Conservation (phyloP, 2,113 vertebrate genomes). For the Clarias batrachus region DNA sequence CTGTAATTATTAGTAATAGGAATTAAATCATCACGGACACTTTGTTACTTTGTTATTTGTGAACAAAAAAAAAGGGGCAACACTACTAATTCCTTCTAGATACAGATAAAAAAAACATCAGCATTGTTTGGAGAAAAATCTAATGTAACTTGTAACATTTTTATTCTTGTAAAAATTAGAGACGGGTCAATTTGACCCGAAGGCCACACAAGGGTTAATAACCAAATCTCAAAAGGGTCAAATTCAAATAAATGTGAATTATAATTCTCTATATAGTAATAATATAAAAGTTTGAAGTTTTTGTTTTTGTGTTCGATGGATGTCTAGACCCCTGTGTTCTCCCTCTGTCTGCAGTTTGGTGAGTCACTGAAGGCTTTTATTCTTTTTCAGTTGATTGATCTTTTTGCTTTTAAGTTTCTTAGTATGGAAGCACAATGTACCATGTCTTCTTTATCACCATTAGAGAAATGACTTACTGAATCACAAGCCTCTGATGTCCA, state of each 20-base stretch:
- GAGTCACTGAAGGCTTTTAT: conserved; percentile 14
- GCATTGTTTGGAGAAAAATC: too few relatives aligned
- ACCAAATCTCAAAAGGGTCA: conserved; percentile 1
- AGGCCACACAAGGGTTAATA: too few relatives aligned
- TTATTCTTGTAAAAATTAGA: too few relatives aligned
- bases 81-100: too few relatives aligned
- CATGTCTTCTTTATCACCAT: conserved; percentile 6
- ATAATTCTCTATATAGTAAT: neutral
- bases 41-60: too few relatives aligned
- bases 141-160: too few relatives aligned
- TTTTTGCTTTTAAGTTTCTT: conserved; percentile 11
- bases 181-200: too few relatives aligned
- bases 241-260: conserved; percentile 25
- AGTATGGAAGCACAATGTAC: conserved; percentile 21
- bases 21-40: too few relatives aligned
- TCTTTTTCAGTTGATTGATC: neutral
- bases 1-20: too few relatives aligned
- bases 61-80: too few relatives aligned
- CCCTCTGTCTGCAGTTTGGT: neutral
- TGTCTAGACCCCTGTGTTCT: neutral
- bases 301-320: neutral
- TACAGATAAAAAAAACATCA: too few relatives aligned
- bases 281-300: neutral
- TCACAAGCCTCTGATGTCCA: neutral
- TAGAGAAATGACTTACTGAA: conserved; percentile 39